Conservation (phyloP, 2,888 invertebrate genomes). For the Synergus laeviventris region DNA sequence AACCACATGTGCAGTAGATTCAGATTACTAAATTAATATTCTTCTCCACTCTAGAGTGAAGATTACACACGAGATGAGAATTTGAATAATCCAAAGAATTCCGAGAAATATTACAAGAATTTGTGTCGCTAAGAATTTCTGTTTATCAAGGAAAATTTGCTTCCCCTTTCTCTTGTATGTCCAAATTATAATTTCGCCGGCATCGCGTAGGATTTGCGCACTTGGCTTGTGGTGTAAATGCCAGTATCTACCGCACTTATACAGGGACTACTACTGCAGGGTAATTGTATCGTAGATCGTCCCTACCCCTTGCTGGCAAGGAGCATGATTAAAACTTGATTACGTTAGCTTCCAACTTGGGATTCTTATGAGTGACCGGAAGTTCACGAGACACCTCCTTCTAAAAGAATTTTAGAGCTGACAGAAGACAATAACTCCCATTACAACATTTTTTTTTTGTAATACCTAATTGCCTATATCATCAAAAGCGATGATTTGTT, state of each 20-base stretch:
- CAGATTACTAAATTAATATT: too few species aligned
- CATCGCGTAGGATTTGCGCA: conserved; percentile 54
- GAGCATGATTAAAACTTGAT: conserved; percentile 67
- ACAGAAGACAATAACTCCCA: background rate
- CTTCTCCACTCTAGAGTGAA: background rate
- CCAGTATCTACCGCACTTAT: conserved; percentile 52
- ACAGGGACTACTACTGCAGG: conserved; percentile 50
- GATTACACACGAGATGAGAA: background rate
- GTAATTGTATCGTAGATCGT: conserved; percentile 65
- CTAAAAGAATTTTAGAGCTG: background rate
- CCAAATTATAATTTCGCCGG: conserved; percentile 56
- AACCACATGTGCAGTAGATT: background rate
- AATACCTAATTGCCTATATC: too few species aligned
- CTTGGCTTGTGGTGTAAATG: conserved; percentile 46
- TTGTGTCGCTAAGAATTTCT: conserved; percentile 54
- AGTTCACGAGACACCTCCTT: conserved; percentile 12
- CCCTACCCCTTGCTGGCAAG: conserved; percentile 48
- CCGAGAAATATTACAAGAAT: conserved; percentile 19
- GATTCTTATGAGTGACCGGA: conserved; percentile 57
- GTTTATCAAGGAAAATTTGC: conserved; percentile 49
- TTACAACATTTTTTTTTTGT: background rate
- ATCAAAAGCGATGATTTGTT: too few species aligned
- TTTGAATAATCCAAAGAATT: conserved; percentile 11
- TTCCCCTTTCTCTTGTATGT: conserved; percentile 52
- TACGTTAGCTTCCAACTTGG: conserved; percentile 60